Evolutionary conservation across 2,113 vertebrate species (phyloP), one percentile per base, ranked within the genome.

Genomic region (Anarhynchus alexandrinus): DNA sequence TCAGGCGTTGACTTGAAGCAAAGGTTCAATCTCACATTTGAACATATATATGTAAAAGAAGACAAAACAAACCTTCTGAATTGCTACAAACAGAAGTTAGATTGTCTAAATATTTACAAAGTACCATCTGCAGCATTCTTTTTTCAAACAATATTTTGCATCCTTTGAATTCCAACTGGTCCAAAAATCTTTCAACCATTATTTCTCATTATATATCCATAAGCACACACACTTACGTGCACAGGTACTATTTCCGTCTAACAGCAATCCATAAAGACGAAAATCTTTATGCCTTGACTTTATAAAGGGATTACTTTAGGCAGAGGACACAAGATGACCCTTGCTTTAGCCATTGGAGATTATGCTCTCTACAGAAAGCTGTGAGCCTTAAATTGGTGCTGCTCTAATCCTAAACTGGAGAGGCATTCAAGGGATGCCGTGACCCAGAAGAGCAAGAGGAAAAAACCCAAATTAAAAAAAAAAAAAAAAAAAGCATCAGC

Each of bases 311-410:
- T 97, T 96, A 96, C 76, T 96, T 93, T 36, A 93, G 88, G 45
- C 70, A 93, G 89, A 94, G 92, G 94, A 98, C 91, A 96, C 62
- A 81, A 85, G 80, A 86, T 0, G 49, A 95, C 86, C 91, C 64
- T 90, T 78, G 66, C 73, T 85, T 91, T 92, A 92, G 90, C 89
- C 92, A 92, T 5, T 30, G 36, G 71, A 95, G 92, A 96, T 97
- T 96, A 96, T 67, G 77, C 71, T 97, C 95, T 94, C 97, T 93
- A 72, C 40, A 42, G 94, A 96, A 96, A 96, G 73, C 93, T 79
- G 57, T 95, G 94, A 97, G 95, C 94, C 96, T 96, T 97, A 97
- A 97, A 97, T 96, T 97, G 97, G 87, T 96, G 94, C 96, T 96
- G 92, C 58, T 95, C 94, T 97, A 98, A 98, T 97, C 94, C 86